phyloP scores from a whole-genome alignment of 2,797 vertebrate genomes.

The Poeciliopsis presidionis region DNA sequence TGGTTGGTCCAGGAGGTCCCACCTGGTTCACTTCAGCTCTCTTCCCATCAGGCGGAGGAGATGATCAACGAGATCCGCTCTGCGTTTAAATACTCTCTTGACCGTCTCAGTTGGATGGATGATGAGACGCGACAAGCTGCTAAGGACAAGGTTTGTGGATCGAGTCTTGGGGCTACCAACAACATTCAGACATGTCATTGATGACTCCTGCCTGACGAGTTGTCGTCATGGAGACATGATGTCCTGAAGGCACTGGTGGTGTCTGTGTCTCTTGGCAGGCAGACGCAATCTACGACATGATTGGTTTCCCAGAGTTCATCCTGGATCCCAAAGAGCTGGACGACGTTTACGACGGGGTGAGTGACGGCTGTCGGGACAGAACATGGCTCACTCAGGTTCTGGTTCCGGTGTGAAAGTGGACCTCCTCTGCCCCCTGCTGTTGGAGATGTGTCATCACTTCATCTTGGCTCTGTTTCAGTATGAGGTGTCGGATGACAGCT shows the following conservation, averaged over 20 bases:
- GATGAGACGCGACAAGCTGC: slow-evolving; percentile 88
- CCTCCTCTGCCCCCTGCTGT: slow-evolving; percentile 47
- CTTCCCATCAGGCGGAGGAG: slow-evolving; percentile 85
- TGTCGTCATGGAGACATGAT: background rate
- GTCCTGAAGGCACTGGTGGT: background rate
- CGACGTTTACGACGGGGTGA: slow-evolving; percentile 95
- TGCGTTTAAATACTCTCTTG: slow-evolving; percentile 89
- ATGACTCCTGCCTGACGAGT: background rate
- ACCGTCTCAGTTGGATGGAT: slow-evolving; percentile 93
- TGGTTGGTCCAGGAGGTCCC: background rate
- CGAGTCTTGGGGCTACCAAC: background rate
- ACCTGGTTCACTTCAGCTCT: background rate
- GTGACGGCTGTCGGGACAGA: slow-evolving; percentile 41
- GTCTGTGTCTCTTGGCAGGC: slow-evolving; percentile 78
- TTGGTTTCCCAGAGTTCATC: slow-evolving; percentile 98
- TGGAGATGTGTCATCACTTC: background rate
- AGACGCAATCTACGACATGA: slow-evolving; percentile 97
- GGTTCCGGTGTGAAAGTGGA: background rate
- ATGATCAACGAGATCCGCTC: slow-evolving; percentile 94
- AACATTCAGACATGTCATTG: background rate
- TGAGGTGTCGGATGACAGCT: slow-evolving; percentile 93
- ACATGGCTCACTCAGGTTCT: background rate
- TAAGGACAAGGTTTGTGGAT: slow-evolving; percentile 89
- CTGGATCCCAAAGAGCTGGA: slow-evolving; percentile 94
- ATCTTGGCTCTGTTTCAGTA: slow-evolving; percentile 80